Evolutionary conservation across 2,797 vertebrate species (phyloP).

Genomic region (Parotocinclus haroldoi): DNA sequence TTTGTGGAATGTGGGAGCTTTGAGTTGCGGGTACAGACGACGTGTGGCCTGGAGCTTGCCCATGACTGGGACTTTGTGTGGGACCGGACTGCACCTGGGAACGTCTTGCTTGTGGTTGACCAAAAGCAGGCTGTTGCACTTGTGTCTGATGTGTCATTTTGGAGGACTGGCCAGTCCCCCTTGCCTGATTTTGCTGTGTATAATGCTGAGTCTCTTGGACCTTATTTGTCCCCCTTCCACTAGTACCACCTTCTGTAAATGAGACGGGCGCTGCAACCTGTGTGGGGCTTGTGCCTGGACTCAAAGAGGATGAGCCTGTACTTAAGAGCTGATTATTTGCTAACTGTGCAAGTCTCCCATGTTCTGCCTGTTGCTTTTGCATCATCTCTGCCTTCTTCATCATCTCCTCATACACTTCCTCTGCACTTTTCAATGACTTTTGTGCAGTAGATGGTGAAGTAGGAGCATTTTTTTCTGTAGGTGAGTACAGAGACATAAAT

Average conservation of each 20-base stretch:
- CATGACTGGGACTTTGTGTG: slow-evolving; percentile 82
- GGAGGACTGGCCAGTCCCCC: slow-evolving; percentile 79
- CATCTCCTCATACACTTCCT: slow-evolving; percentile 99
- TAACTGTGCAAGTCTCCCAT: slow-evolving; percentile 55
- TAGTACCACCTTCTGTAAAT: slow-evolving; percentile 74
- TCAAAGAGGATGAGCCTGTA: slow-evolving; percentile 79
- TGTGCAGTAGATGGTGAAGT: slow-evolving; percentile 68
- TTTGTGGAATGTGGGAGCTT: slow-evolving; percentile 80
- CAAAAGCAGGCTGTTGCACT: slow-evolving; percentile 47
- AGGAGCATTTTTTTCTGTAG: slow-evolving; percentile 80
- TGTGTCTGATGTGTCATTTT: slow-evolving; percentile 63
- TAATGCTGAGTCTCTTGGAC: slow-evolving; percentile 83
- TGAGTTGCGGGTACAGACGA: slow-evolving; percentile 73
- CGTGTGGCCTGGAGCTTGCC: slow-evolving; percentile 57
- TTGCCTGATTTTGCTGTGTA: slow-evolving; percentile 52
- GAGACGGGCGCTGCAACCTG: slow-evolving; percentile 88
- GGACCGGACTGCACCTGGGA: slow-evolving; percentile 72
- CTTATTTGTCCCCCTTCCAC: slow-evolving; percentile 78
- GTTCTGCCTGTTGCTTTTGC: slow-evolving; percentile 79
- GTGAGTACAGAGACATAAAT: slow-evolving; percentile 96
- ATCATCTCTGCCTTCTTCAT: slow-evolving; percentile 97
- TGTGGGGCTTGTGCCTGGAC: slow-evolving; percentile 94
- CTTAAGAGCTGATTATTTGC: slow-evolving; percentile 83
- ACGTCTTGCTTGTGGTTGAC: slow-evolving; percentile 60
- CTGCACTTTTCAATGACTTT: slow-evolving; percentile 94